These are phyloP conservation scores for Phrynocephalus forsythii DNA, from an alignment of 2,797 vertebrate species.

Conservation along the genomic window DNA sequence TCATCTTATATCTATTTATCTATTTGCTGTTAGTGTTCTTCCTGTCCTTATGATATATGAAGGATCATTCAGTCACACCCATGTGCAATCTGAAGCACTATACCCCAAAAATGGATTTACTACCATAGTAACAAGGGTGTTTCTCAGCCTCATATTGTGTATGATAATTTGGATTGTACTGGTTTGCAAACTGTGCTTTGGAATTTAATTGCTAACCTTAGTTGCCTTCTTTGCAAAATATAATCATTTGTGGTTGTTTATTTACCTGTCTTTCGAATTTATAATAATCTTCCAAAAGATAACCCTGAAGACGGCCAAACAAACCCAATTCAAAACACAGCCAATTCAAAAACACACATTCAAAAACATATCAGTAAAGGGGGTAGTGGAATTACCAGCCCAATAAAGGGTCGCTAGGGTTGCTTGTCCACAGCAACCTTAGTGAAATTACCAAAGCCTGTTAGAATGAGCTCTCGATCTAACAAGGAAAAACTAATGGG, in stretches of 20 bases:
- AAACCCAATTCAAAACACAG: background rate
- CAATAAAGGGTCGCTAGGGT: no score
- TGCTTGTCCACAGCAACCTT: no score
- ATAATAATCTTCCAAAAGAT: background rate
- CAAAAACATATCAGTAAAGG: no score
- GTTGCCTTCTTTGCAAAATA: background rate
- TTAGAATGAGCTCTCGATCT: no score
- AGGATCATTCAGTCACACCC: background rate
- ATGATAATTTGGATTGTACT: background rate
- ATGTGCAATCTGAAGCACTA: background rate
- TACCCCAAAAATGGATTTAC: background rate
- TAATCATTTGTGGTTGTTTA: background rate
- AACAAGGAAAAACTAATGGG: no score
- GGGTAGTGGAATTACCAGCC: no score
- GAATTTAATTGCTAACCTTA: background rate
- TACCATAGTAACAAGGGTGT: conserved; percentile 13
- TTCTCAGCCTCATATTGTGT: background rate
- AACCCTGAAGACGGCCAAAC: background rate
- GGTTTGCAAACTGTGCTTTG: background rate
- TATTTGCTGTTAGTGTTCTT: background rate
- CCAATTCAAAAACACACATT: background rate
- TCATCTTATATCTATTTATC: background rate
- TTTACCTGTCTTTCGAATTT: background rate
- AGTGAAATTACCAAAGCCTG: no score
- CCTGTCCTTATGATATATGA: no score